These are phyloP conservation scores for Bellardia pandia DNA, from an alignment of 2,888 invertebrate genomes.

Conservation along the genomic window DNA sequence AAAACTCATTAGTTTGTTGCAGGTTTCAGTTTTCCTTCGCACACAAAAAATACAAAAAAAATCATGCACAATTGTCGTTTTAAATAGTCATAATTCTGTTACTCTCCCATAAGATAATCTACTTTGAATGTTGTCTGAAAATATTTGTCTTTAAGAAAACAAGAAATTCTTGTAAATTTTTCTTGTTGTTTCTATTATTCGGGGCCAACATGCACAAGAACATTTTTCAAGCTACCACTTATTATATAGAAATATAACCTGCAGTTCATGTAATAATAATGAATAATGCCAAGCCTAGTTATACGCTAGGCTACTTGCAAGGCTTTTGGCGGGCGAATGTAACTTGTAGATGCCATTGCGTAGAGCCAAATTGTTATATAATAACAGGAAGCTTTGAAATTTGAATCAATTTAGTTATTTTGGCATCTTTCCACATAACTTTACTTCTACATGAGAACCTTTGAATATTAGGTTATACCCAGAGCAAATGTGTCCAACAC, in stretches of 20 bases:
- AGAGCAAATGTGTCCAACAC: no score
- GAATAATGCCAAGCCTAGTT: no score
- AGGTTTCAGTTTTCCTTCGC: constrained; percentile 19
- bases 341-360: no score
- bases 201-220: constrained; percentile 51
- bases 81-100: constrained; percentile 49
- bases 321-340: no score
- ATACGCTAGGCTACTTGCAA: no score
- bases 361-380: no score
- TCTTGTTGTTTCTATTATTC: constrained; percentile 15
- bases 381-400: no score
- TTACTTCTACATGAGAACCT: no score
- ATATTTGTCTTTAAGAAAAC: constrained; percentile 26
- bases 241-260: not conserved
- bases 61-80: constrained; percentile 66
- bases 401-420: no score
- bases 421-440: no score
- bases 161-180: constrained; percentile 42
- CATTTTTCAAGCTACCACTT: not conserved
- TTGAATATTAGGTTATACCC: no score
- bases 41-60: constrained; percentile 21
- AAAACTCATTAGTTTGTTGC: constrained; percentile 53
- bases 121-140: constrained; percentile 44
- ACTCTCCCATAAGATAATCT: constrained; percentile 58
- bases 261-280: no score